Base-by-base conservation (phyloP, 2,888 invertebrate species). In the Saturnia japonica region DNA sequence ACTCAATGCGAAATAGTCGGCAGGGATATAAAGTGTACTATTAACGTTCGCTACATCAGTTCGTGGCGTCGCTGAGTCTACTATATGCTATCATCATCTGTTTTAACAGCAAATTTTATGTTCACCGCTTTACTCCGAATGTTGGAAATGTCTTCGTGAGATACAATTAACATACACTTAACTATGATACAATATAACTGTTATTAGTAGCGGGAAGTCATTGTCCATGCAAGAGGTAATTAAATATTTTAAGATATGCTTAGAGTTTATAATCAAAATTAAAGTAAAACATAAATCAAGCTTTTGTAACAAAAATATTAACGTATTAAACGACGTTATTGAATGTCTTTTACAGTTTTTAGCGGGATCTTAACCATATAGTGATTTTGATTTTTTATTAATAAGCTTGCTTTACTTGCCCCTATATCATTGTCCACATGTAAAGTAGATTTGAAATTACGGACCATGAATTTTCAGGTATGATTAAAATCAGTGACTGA, bases 1-100 rank as follows among this genome's bases (percentile, higher is more conserved):
- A 89, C 88, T 90, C 87, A 80, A 83, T 86, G 88, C 86, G 83
- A 88, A 88, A 91, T 90, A 88, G 85, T 84, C 86, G 76, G 75
- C 80, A 74, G 80, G 80, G 78, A 85, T 85, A 87, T 86, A 88
- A 86, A 88, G 82, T 79, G 82, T 82, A 86, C 87, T 87, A 87
- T 87, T 85, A 87, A 86, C 85, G 85, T 76, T 70, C 69, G 80
- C 88, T 91, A 91, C 88, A 89, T 89, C 83, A 81, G 87, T 83
- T 69, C 74, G 78, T 76, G 90, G 90, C 91, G 91, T 85, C 91
- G 78, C 66, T 78, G 82, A 85, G 91, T 91, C 91, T 92, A 82
- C 79, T 75, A 73, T 75, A 73, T 72, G 75, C 73, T 76, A 76
- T 78, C 75, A 43, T 43, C 1, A 76, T 78, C 75, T 78, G 73